Evolutionary conservation across 2,113 vertebrate species (phyloP).

Genomic region (Prionailurus bengalensis): DNA sequence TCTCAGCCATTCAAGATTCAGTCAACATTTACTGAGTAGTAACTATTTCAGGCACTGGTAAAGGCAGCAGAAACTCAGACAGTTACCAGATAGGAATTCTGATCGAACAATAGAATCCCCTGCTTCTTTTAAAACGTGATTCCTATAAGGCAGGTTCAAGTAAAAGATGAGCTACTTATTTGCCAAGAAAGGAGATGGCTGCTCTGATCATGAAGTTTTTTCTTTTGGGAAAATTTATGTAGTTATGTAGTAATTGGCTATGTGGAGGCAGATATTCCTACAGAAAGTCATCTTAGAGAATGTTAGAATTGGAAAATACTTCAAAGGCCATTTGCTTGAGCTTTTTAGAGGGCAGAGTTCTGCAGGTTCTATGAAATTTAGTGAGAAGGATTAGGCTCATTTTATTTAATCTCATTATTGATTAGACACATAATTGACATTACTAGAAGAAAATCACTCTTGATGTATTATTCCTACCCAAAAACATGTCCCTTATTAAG

Average conservation of each 20-base stretch:
- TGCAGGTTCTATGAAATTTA: background rate
- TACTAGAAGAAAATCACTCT: background rate
- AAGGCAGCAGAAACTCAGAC: background rate
- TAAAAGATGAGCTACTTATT: conserved; percentile 13
- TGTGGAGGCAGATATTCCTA: background rate
- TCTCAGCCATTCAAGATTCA: background rate
- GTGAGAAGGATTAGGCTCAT: background rate
- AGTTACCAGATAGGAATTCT: background rate
- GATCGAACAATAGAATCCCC: background rate
- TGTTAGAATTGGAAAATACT: background rate
- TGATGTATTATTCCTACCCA: background rate
- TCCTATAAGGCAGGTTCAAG: background rate
- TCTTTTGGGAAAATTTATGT: background rate
- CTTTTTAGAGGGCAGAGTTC: background rate
- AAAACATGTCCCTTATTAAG: background rate
- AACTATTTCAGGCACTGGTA: background rate
- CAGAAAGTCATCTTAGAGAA: background rate
- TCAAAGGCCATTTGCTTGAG: conserved; percentile 4
- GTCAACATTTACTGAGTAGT: background rate
- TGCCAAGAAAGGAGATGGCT: background rate
- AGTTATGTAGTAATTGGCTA: background rate
- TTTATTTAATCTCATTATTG: conserved; percentile 13
- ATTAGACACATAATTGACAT: background rate
- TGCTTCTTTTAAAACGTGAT: background rate
- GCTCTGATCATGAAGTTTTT: background rate